Evolutionary conservation across 2,888 invertebrate species (phyloP).

Genomic region (Tuberolachnus salignus): DNA sequence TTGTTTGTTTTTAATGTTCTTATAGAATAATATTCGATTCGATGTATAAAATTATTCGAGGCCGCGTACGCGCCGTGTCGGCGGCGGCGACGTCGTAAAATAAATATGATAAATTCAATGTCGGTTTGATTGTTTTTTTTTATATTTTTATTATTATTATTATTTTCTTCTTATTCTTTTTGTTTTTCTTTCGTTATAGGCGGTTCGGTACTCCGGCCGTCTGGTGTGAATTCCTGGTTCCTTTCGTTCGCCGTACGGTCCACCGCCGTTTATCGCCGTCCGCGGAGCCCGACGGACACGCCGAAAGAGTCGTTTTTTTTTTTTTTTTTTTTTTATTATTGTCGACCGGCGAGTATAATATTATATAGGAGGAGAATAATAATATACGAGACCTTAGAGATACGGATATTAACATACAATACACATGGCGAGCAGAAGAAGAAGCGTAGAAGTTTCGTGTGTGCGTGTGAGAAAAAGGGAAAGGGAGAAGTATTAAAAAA

Average conservation of each 20-base stretch:
- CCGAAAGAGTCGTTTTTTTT: constrained; percentile 4
- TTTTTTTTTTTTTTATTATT: constrained; percentile 34
- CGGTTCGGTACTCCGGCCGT: background rate
- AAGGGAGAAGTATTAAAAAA: constrained; percentile 1
- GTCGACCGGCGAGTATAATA: constrained; percentile 9
- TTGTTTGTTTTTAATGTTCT: background rate
- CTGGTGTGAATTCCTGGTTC: background rate
- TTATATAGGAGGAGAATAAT: background rate
- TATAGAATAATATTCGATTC: background rate
- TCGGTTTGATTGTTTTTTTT: background rate
- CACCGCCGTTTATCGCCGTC: no score
- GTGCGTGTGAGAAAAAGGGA: background rate
- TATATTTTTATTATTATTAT: background rate
- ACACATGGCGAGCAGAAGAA: background rate
- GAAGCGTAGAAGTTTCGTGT: background rate
- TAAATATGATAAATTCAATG: constrained; percentile 1
- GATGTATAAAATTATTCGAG: background rate
- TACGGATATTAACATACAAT: constrained; percentile 50
- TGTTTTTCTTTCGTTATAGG: background rate
- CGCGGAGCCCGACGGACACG: background rate
- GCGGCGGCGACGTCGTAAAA: no score
- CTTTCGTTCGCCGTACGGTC: background rate
- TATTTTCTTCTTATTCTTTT: no score
- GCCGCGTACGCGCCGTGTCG: no score
- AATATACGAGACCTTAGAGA: constrained; percentile 22